Base-by-base conservation (phyloP, 1,140 invertebrate species). In the Brachionus calyciflorus region DNA sequence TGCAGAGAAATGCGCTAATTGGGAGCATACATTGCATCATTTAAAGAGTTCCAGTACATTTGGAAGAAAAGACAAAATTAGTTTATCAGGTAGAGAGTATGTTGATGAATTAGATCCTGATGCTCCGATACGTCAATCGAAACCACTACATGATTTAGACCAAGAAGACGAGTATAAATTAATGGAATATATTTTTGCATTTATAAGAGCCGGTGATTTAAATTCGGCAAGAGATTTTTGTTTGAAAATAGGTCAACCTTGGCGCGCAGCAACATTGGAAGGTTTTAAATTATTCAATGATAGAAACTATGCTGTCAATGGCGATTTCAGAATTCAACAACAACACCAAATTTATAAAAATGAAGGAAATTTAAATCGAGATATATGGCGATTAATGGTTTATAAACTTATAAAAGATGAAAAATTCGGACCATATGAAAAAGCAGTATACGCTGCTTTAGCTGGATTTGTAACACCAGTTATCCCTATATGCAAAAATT, bases 41-140 rank as follows among this genome's bases (percentile, higher is more conserved):
- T 83, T 95, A 46, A 86, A 90, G 78, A 86, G 80, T 82, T 79
- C 78, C 69, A 81, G 80, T 63, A 41, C 77, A 65, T 57, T 78
- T 30, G 65, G 53, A 3, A 41, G 79, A 12, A 77, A 78, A 30
- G 63, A 57, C 53, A 77, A 78, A 37, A 46, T 41, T 6, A 9
- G 4, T 24, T 40, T 55, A 12, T 88, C 87, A 30, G 84, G 85
- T 1, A 84, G 88, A 53, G 86, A 88, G 70, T 86, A 92, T 60
- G 89, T 93, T 0, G 88, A 89, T 12, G 88, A 89, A 79, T 85
- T 97, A 77, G 94, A 98, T 86, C 94, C 94, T n/a, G 94, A 98
- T 89, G 93, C 93, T 37, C 90, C 92, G 0, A 85, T 89, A 21
- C 87, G 93, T 76, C 89, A 95, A 81, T 89, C 89, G 19, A 90